These are phyloP conservation scores for Periparus ater DNA, from an alignment of 2,797 vertebrate species.

Conservation along the genomic window DNA sequence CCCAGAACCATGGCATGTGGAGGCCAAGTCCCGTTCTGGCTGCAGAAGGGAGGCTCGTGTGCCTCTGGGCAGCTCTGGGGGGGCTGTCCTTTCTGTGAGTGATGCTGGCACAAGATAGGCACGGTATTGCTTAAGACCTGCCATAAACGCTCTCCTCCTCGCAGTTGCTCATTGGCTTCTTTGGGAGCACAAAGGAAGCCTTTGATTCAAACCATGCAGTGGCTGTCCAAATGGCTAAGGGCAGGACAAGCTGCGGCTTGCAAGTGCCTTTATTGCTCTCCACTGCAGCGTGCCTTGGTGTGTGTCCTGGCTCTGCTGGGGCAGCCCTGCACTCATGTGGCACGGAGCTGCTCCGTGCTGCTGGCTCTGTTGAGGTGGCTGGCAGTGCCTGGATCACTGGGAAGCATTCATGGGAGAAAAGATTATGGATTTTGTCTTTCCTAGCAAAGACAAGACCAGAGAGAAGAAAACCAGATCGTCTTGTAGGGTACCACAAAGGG, in stretches of 20 bases:
- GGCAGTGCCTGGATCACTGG: neutral
- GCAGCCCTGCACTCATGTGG: neutral
- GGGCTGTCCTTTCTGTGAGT: neutral
- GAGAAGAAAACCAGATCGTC: neutral
- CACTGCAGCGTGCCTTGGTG: neutral
- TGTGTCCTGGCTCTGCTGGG: neutral
- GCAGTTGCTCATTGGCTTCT: neutral
- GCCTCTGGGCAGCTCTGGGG: neutral
- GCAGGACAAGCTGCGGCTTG: slow-evolving; percentile 13
- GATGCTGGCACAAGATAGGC: neutral
- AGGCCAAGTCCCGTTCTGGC: neutral
- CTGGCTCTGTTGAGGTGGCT: neutral
- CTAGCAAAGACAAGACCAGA: neutral
- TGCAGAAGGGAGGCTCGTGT: neutral
- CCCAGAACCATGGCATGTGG: neutral
- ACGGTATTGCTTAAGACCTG: neutral
- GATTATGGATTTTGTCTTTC: neutral
- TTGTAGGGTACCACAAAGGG: neutral
- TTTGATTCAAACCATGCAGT: slow-evolving; percentile 33
- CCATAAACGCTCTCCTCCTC: neutral
- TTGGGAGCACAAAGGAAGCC: slow-evolving; percentile 38
- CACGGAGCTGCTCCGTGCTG: fast-evolving
- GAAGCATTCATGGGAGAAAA: neutral
- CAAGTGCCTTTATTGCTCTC: slow-evolving; percentile 5
- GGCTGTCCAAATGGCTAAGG: slow-evolving; percentile 31